Conservation (phyloP, 2,888 invertebrate species). For the Rhingia campestris region DNA sequence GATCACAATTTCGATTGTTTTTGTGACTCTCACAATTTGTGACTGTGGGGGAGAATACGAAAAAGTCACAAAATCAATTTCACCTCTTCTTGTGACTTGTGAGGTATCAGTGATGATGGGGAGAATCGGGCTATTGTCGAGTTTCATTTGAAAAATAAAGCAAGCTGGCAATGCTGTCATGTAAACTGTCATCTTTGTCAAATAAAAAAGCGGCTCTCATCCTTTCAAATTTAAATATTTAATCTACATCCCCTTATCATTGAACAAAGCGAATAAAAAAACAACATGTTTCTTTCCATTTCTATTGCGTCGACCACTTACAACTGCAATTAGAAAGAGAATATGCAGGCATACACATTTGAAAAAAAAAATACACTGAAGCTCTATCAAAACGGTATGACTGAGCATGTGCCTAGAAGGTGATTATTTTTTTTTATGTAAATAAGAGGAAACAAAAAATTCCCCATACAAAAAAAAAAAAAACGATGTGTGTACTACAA, state of each 20-base stretch:
- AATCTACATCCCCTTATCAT: conserved; percentile 66
- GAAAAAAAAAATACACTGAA: conserved; percentile 34
- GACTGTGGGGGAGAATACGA: no score
- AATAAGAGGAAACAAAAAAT: conserved; percentile 38
- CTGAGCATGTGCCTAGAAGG: conserved; percentile 58
- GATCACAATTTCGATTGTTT: no score
- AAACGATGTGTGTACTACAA: conserved; percentile 3
- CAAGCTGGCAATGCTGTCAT: no score
- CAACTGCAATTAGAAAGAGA: conserved; percentile 62
- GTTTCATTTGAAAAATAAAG: no score
- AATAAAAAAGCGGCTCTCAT: no score
- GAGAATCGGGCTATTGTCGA: no score
- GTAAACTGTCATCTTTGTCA: no score
- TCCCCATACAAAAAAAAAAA: conserved; percentile 21
- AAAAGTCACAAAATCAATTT: no score
- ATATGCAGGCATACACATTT: conserved; percentile 39
- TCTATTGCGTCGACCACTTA: conserved; percentile 12
- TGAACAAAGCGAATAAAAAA: conserved; percentile 4
- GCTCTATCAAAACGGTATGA: conserved; percentile 52
- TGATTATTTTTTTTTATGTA: conserved; percentile 59
- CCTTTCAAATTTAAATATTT: conserved; percentile 58
- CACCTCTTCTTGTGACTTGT: no score
- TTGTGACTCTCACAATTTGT: no score
- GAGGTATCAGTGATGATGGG: no score
- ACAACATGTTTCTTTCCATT: conserved; percentile 29